A percentile compares a stretch with the other conserved stretches of the same genome.
These are phyloP conservation scores for Dioctria linearis DNA, from an alignment of 2,888 invertebrate genomes.

Conservation along the genomic window DNA sequence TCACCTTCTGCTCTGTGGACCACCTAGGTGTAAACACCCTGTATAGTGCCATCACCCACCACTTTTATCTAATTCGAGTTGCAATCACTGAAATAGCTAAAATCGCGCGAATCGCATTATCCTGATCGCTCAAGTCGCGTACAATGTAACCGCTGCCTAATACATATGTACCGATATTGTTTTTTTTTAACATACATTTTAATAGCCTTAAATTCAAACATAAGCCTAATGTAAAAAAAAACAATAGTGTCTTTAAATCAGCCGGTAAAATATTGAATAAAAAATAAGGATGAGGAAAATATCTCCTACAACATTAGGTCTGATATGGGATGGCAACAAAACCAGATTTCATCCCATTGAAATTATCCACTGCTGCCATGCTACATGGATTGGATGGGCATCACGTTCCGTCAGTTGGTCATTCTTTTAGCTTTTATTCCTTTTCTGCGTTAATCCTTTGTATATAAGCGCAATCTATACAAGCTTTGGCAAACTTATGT, in stretches of 20 bases:
- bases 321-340: neutral
- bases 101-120: too few relatives aligned
- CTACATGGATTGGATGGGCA: neutral
- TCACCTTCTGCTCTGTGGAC: too few relatives aligned
- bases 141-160: too few relatives aligned
- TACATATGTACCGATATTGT: too few relatives aligned
- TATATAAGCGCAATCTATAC: conserved; percentile 1
- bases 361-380: neutral
- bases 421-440: neutral
- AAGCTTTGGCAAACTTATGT: neutral
- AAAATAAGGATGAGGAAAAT: neutral
- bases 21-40: too few relatives aligned
- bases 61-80: too few relatives aligned
- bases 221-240: neutral
- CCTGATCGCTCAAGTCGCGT: too few relatives aligned
- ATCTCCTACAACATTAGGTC: neutral
- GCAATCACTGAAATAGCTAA: too few relatives aligned
- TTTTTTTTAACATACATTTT: too few relatives aligned
- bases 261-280: conserved; percentile 13
- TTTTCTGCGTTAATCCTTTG: neutral
- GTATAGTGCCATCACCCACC: too few relatives aligned
- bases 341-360: neutral
- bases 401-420: conserved; percentile 5
- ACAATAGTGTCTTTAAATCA: neutral
- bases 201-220: too few relatives aligned